Evolutionary conservation across 2,797 vertebrate species (phyloP).

Genomic region (Poecilia picta): DNA sequence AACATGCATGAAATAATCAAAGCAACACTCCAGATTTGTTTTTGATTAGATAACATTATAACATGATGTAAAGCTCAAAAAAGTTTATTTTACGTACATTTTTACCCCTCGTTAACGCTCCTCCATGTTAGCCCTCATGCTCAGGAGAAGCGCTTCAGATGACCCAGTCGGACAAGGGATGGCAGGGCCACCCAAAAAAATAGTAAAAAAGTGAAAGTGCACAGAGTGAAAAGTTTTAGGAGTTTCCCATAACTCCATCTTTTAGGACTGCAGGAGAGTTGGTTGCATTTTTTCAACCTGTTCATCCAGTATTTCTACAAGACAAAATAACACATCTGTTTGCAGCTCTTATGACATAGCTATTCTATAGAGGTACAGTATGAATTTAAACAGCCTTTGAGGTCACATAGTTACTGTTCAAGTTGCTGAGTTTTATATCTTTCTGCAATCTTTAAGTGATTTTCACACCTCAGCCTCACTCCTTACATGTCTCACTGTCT

Average conservation of each 20-base stretch:
- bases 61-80: too few relatives aligned
- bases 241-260: background rate
- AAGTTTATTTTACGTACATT: too few relatives aligned
- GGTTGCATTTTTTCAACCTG: background rate
- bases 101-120: too few relatives aligned
- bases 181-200: background rate
- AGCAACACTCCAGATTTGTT: too few relatives aligned
- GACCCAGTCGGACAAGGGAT: too few relatives aligned
- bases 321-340: background rate
- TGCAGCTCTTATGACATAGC: background rate
- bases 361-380: background rate
- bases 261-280: background rate
- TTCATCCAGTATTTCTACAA: background rate
- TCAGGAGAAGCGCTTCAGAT: too few relatives aligned
- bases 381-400: background rate
- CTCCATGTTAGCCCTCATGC: too few relatives aligned
- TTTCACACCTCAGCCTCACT: background rate
- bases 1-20: too few relatives aligned
- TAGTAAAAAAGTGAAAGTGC: too few relatives aligned
- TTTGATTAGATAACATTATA: too few relatives aligned
- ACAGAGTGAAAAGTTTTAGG: too few relatives aligned
- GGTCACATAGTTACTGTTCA: background rate
- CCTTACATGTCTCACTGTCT: background rate
- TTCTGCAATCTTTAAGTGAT: background rate
- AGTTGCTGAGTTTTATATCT: background rate